Conservation (phyloP, 2,113 vertebrate genomes). For the Pteronura brasiliensis region DNA sequence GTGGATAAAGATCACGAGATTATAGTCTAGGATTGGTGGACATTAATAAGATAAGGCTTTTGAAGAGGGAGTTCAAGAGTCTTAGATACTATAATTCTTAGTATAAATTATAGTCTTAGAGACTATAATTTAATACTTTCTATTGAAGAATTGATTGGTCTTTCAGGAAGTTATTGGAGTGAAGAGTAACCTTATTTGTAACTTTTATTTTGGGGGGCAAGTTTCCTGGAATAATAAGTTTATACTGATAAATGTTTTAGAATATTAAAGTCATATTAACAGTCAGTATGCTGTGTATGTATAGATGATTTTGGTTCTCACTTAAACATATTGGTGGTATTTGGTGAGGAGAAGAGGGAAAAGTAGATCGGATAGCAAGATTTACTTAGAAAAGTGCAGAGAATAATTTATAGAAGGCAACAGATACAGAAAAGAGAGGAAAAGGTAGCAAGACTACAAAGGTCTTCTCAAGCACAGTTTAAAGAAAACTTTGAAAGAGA, state of each 20-base stretch:
- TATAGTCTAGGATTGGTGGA: not conserved
- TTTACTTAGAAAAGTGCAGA: not conserved
- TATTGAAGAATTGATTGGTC: not conserved
- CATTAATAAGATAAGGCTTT: not conserved
- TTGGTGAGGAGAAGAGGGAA: not conserved
- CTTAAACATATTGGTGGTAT: not conserved
- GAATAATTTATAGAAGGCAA: not conserved
- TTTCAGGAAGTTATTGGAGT: not conserved
- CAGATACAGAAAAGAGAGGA: not conserved
- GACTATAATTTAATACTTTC: not conserved
- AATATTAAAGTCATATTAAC: not conserved
- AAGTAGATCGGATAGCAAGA: not conserved
- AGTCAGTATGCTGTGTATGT: not conserved
- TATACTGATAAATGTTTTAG: not conserved
- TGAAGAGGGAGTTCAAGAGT: not conserved
- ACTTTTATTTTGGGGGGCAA: not conserved
- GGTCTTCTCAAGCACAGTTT: not conserved
- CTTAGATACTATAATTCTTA: not conserved
- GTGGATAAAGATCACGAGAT: not conserved
- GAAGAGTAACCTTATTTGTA: constrained; percentile 8
- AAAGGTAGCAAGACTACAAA: not conserved
- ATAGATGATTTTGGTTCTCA: not conserved
- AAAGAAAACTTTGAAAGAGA: not conserved
- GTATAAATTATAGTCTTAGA: too few species aligned
- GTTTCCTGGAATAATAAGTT: not conserved